Base-by-base conservation (phyloP, 2,797 vertebrate species). In the Clamator glandarius region DNA sequence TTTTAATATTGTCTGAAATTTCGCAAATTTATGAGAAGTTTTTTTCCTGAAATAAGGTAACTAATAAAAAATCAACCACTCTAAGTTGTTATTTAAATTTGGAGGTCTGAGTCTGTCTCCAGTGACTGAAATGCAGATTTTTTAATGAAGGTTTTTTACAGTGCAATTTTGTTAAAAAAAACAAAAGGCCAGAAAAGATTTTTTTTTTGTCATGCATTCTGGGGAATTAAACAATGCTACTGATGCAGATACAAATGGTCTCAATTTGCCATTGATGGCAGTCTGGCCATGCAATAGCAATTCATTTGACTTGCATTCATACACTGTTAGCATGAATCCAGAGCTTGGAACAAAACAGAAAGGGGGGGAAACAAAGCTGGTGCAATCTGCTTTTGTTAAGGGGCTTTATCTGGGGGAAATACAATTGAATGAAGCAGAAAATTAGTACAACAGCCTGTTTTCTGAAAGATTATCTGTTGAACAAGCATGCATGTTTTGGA, bases 1-100 rank as follows among this genome's bases (percentile, higher is more conserved):
- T 81, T 81, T 41, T 80, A 73, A 8, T 48, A 5, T 48, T 25
- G 69, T 81, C 20, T 74, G 21, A n/a, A 78, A 88, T 28, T 68
- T 3, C 6, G 6, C 12, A 72, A 13, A 6, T 81, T 79, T 36
- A 24, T 28, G 31, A 35, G 2, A 5, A 4, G 0, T 6, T 73
- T 76, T 86, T 3, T 28, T 89, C 11, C 31, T 48, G 20, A 4
- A 26, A 68, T 68, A 88, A 41, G 3, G 0, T 12, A 58, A 79
- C 6, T 63, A 17, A 26, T 59, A 59, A 70, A 73, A 84, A 72
- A 3, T 35, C 29, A 58, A n/a, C 8, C 5, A 21, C 52, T 24
- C 3, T 25, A 74, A 59, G 14, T 19, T 3, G 24, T 5, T 18
- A 33, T 50, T 81, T 11, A 75, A 78, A 62, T 75, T 11, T 69